These are phyloP conservation scores for Bufo bufo DNA, from an alignment of 2,113 vertebrate genomes.

Conservation along the genomic window DNA sequence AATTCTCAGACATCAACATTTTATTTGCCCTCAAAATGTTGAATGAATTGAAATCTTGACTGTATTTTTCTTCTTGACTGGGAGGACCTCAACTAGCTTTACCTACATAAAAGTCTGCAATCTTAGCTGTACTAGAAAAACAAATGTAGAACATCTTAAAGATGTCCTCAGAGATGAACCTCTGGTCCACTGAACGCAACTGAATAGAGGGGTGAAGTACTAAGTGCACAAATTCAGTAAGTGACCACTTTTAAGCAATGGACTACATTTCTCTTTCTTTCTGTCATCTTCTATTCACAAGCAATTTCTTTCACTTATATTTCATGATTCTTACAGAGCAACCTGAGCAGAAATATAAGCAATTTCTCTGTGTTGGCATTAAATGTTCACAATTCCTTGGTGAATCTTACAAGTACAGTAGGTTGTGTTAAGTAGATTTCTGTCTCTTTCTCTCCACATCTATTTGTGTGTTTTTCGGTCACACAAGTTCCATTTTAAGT, in stretches of 20 bases:
- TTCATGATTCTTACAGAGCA: not conserved
- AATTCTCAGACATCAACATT: not conserved
- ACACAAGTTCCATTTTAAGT: slow-evolving; percentile 23
- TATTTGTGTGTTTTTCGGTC: slow-evolving; percentile 23
- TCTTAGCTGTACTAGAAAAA: not conserved
- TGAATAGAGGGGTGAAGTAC: not conserved
- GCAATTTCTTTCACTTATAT: not conserved
- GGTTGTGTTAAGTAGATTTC: slow-evolving; percentile 28
- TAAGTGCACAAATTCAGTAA: not conserved
- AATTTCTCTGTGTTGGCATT: not conserved
- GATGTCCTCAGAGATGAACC: not conserved
- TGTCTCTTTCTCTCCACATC: slow-evolving; percentile 22
- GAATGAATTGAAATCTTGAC: not conserved
- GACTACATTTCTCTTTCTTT: not conserved
- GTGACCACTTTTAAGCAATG: not conserved
- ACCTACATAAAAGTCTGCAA: not conserved
- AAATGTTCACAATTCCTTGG: slow-evolving; percentile 17
- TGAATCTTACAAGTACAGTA: not conserved
- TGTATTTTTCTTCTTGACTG: not conserved
- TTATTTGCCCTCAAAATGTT: not conserved
- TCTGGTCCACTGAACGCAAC: not conserved
- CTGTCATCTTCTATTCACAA: not conserved
- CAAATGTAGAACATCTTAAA: not conserved
- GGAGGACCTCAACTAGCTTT: not conserved
- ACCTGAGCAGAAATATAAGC: slow-evolving; percentile 10